Evolutionary conservation across 2,113 vertebrate genomes (phyloP).

Genomic region (human): DNA sequence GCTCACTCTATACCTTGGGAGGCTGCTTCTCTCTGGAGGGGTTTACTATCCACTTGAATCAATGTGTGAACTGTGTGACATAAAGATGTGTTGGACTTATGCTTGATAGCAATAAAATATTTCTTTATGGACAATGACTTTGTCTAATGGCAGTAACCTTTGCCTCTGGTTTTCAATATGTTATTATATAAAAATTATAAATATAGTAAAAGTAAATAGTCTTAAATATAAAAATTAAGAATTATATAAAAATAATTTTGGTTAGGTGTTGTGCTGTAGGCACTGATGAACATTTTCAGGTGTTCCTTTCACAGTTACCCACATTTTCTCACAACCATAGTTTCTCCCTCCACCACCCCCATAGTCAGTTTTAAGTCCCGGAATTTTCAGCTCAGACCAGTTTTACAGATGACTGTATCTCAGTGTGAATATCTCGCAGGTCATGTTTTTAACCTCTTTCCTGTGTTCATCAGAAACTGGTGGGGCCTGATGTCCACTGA

Average conservation of each 20-base stretch:
- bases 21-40: background rate
- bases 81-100: background rate
- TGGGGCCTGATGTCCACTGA: background rate
- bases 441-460: constrained; percentile 44
- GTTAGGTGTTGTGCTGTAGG: background rate
- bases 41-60: background rate
- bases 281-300: background rate
- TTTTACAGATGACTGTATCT: background rate
- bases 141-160: background rate
- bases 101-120: background rate
- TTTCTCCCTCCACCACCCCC: too few relatives aligned
- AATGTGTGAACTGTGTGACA: background rate
- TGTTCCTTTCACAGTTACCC: background rate
- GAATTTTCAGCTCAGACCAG: background rate
- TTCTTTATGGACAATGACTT: background rate
- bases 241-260: background rate
- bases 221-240: background rate
- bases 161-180: background rate
- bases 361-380: background rate
- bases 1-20: accelerated
- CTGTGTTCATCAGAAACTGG: background rate
- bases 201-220: background rate
- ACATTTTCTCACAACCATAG: background rate
- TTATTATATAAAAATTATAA: background rate
- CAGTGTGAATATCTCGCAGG: background rate